Base-by-base conservation (phyloP, 2,888 invertebrate genomes). In the Drosophila affinis region DNA sequence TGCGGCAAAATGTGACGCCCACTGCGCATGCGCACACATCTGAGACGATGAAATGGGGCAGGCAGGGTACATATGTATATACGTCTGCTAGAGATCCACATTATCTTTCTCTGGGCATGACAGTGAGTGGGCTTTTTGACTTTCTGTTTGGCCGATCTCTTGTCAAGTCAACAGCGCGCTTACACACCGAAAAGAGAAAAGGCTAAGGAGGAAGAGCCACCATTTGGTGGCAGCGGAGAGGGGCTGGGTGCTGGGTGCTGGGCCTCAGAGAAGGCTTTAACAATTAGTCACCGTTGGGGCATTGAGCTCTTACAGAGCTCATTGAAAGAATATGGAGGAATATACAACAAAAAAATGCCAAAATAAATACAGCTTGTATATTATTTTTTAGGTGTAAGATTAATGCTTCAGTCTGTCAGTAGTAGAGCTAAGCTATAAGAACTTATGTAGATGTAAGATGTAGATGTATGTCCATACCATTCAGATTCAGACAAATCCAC, bases 1-100 rank as follows among this genome's bases (percentile, higher is more conserved):
- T 81, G 73, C 87, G 79, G 79, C 75, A 86, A 83, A 85, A 78
- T 73, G 86, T 81, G 65, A 83, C 86, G 85, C 83, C 81, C 83
- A 76, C 69, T 85, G 85, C 88, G 75, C 85, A 87, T 81, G 88
- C 78, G 76, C 83, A 78, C 62, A 72, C 74, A 63, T 49, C 73
- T 73, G 73, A 69, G 65, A 75, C 80, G 75, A 49, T 62, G 49
- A 61, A 29, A 49, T 29, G 47, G 58, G 45, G 32, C 39, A n/a
- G 48, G 53, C 9, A 47, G 32, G 32, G 32, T 32, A 32, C 9
- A 10, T 10, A 3, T 32, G 6, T 14, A 39, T 0, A 10, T 10
- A 32, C 32, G 6, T 6, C 39, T 14, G 32, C 65, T 57, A 34
- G 44, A 56, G 62, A 21, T 53, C 34, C 58, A 45, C 58, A 47